Evolutionary conservation across 2,797 vertebrate species (phyloP), one percentile per base, ranked within the genome.

Genomic region (Darevskia nairensis): DNA sequence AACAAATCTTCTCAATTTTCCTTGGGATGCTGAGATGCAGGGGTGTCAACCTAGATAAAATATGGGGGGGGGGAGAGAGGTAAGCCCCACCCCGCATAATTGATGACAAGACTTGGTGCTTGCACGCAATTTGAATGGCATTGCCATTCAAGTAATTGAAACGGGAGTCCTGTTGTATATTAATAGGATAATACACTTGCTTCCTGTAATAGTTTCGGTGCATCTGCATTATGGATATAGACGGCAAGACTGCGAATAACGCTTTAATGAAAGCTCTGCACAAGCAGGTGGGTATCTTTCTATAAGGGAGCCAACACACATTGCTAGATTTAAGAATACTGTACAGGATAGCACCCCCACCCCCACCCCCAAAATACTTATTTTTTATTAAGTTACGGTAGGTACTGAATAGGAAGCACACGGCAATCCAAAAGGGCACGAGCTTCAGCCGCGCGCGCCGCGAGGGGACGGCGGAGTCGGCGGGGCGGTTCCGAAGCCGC

Each of bases 11-110:
- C 7, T 85, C 41, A 1, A 25, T 66, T 84, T 32, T 1, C 41
- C 41, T 44, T 76, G 81, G 78, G 83, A 84, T 83, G 91, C 72
- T 46, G 61, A 84, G 35, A 77, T 2, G 13, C 3, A 55, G 13
- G 13, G 50, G 50, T 55, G 13, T 15, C 50, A 55, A 55, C 50
- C 50, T 55, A 15, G 13, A 4, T 29, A 68, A 35, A 85, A 25
- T 32, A 86, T n/a, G n/a, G 80, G 80, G 84, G 46, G 61, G 15
- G 29, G 75, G 50, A 13, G 13, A 55, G 13, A 55, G 50, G 50
- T 55, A 55, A 15, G 50, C 50, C 50, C 50, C 50, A 13, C 13
- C 50, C 50, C 50, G 50, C 50, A 15, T 15, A 55, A 15, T 15
- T 15, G 50, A 55, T 69, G 69, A 69, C 15, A n/a, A 8, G 29